phyloP scores from a whole-genome alignment of 23 tunicate species.

The Halocynthia aurantium region DNA sequence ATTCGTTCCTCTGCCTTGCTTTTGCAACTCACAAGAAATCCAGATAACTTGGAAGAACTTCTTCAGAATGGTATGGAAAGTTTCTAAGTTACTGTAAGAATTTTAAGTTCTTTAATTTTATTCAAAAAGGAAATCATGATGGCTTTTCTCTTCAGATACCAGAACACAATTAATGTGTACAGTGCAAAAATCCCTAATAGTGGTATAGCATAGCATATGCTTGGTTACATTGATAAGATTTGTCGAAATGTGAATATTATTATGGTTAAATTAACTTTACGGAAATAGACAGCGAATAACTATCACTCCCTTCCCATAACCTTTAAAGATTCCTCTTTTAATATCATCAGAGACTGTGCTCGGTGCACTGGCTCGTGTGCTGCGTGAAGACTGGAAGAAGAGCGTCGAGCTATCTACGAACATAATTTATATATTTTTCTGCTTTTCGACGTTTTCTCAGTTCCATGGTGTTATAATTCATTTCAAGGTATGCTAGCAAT shows the following conservation, averaged over 20 bases:
- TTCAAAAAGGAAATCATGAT: not conserved
- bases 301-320: too few species aligned
- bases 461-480: conserved; percentile 92
- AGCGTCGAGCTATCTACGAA: conserved; percentile 97
- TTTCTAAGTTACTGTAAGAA: not conserved
- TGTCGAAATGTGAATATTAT: too few species aligned
- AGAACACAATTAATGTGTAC: too few species aligned
- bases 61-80: conserved; percentile 72
- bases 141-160: too few species aligned
- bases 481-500: conserved; percentile 59
- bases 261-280: too few species aligned
- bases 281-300: too few species aligned
- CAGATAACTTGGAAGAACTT: conserved; percentile 92
- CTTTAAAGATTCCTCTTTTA: too few species aligned
- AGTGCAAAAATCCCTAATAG: too few species aligned
- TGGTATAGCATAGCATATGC: too few species aligned
- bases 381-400: conserved; percentile 97
- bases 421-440: conserved; percentile 95
- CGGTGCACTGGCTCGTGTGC: conserved; percentile 89
- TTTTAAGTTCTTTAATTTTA: not conserved
- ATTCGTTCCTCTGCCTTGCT: conserved; percentile 72
- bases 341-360: conserved; percentile 57
- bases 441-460: conserved; percentile 86
- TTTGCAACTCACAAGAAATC: conserved; percentile 76
- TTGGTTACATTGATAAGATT: too few species aligned